Base-by-base conservation (phyloP, 1,140 invertebrate species). In the Philotrypesis tridentata region DNA sequence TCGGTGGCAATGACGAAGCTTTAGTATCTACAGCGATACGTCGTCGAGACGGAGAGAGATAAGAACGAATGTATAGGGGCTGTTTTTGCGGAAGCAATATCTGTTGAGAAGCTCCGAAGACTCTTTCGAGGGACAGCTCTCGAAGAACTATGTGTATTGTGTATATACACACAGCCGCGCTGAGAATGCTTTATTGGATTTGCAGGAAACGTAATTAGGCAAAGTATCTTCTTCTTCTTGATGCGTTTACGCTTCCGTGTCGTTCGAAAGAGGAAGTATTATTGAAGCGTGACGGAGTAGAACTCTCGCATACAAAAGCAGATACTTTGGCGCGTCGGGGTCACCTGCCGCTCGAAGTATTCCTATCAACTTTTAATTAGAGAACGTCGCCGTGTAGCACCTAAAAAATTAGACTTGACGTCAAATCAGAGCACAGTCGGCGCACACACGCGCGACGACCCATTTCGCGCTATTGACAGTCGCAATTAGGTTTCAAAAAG, bases 391-490 rank as follows among this genome's bases (percentile, higher is more conserved):
- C 43, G 43, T 2, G 23, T 29, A 48, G 27, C 12, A 63, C 23
- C 61, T 14, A 14, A 27, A n/a, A 40, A 77, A 67, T 7, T 60
- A 55, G n/a, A 40, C 9, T 63, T 55, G 31, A 71, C 43, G 21
- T 55, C 11, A n/a, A 78, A 33, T n/a, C 12, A 17, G 71, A 31
- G 65, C 55, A 71, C n/a, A n/a, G n/a, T n/a, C n/a, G 67, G 60
- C 23, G 9, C n/a, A n/a, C n/a, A n/a, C n/a, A n/a, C n/a, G n/a
- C n/a, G n/a, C n/a, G 68, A 33, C 27, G 77, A 79, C 67, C 65
- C 31, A 71, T 79, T 79, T 79, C 43, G 27, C 25, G 37, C 63
- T 77, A 77, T 77, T 77, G 61, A 77, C 60, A 48, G n/a, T 43
- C 65, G 25, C 2, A 76, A 31, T 65, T 65, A 23, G 23, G 6